phyloP scores from a whole-genome alignment of 2,113 vertebrate genomes.

The Herpailurus yagouaroundi region DNA sequence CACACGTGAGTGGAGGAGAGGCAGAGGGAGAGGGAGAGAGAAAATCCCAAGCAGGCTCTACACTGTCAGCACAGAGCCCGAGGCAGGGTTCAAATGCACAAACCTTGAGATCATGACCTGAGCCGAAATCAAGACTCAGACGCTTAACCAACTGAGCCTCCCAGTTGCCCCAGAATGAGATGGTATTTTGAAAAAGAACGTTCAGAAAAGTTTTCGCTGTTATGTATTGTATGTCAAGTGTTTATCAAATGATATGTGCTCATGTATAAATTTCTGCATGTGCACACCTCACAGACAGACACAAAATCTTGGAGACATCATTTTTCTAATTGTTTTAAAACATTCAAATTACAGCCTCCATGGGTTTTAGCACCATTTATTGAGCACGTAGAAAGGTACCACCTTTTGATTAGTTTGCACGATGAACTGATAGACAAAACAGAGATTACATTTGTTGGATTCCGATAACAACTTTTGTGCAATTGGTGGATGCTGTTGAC shows the following conservation, averaged over 20 bases:
- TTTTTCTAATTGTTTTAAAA: constrained; percentile 15
- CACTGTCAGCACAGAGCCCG: no score
- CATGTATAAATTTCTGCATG: background rate
- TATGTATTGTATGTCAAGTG: background rate
- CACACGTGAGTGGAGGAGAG: no score
- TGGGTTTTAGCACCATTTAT: background rate
- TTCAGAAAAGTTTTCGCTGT: background rate
- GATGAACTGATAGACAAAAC: background rate
- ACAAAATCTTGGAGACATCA: background rate
- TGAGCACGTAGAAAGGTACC: background rate
- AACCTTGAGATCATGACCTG: no score
- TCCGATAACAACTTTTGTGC: background rate
- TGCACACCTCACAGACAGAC: background rate
- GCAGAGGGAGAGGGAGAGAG: no score
- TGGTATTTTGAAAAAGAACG: background rate
- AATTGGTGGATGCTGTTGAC: background rate
- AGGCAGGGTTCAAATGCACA: no score
- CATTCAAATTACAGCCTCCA: background rate
- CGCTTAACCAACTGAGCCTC: no score
- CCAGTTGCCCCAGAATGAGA: background rate
- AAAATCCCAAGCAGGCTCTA: no score
- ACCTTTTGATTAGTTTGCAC: background rate
- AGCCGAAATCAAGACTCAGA: no score
- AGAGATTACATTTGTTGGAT: background rate
- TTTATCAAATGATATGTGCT: background rate